Percentiles rank a stretch among this genome's conserved stretches.
These are phyloP conservation scores for Caracal caracal DNA, from an alignment of 2,113 vertebrate species.

Conservation along the genomic window DNA sequence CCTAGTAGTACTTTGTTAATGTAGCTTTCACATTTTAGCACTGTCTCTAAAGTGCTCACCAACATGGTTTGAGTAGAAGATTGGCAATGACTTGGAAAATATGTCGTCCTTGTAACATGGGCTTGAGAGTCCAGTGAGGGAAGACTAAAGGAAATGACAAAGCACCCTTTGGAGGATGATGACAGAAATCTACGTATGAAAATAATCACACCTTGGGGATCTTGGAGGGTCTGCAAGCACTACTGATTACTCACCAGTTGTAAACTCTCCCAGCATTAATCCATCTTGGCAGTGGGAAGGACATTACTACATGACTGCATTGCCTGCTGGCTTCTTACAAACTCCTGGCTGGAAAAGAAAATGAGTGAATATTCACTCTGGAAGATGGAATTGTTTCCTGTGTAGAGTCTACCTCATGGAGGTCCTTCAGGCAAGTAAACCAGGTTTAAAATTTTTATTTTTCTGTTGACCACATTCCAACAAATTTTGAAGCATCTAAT, in stretches of 20 bases:
- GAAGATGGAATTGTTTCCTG: conserved; percentile 59
- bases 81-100: conserved; percentile 1
- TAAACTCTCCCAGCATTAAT: conserved; percentile 79
- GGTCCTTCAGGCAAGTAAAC: conserved; percentile 69
- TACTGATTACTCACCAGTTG: conserved; percentile 76
- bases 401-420: conserved; percentile 61
- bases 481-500: conserved; percentile 60
- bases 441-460: conserved; percentile 59
- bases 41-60: conserved; percentile 25
- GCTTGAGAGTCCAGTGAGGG: not conserved
- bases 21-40: not conserved
- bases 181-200: conserved; percentile 69
- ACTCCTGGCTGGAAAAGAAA: conserved; percentile 75
- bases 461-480: conserved; percentile 39
- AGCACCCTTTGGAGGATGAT: conserved; percentile 65
- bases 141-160: conserved; percentile 64
- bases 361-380: conserved; percentile 63
- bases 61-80: conserved; percentile 6
- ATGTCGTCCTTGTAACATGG: conserved; percentile 12
- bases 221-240: conserved; percentile 61
- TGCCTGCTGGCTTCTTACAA: conserved; percentile 72
- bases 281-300: conserved; percentile 72
- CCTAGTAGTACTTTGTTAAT: not conserved
- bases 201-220: conserved; percentile 76
- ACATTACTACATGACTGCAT: conserved; percentile 73